phyloP scores from a whole-genome alignment of 2,888 invertebrate species.

The Campoplex capitator region DNA sequence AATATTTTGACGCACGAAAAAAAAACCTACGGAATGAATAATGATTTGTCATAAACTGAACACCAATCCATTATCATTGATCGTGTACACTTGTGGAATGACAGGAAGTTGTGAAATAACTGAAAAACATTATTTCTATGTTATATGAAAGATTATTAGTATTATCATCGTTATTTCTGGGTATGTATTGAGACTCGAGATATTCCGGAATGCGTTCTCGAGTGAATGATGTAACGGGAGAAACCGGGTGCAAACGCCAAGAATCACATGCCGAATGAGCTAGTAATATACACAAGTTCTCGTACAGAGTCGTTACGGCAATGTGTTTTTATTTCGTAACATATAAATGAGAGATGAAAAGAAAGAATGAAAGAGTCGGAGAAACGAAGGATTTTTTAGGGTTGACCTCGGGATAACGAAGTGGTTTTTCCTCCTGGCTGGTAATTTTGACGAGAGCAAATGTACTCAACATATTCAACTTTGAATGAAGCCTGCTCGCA shows the following conservation, averaged over 20 bases:
- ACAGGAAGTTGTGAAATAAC: background rate
- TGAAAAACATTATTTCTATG: background rate
- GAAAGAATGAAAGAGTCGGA: slow-evolving; percentile 3
- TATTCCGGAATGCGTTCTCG: background rate
- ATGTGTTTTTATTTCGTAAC: slow-evolving; percentile 66
- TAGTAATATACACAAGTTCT: slow-evolving; percentile 5
- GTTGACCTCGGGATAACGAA: slow-evolving; percentile 44
- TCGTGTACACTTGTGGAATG: background rate
- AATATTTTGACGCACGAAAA: no score
- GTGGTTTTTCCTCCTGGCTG: background rate
- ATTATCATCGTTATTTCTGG: background rate
- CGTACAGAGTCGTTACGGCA: background rate
- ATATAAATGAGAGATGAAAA: background rate
- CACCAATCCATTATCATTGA: background rate
- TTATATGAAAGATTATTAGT: background rate
- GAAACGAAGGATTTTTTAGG: slow-evolving; percentile 32
- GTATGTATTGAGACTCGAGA: background rate
- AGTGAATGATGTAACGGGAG: slow-evolving; percentile 65
- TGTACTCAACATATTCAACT: slow-evolving; percentile 35
- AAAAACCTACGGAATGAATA: background rate
- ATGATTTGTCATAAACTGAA: background rate
- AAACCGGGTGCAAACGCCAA: slow-evolving; percentile 53
- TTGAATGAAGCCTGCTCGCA: slow-evolving; percentile 12
- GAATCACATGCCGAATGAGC: slow-evolving; percentile 27
- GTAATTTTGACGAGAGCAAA: slow-evolving; percentile 15